Evolutionary conservation across 1,140 invertebrate genomes (phyloP).

Genomic region (Bombus difficillimus): DNA sequence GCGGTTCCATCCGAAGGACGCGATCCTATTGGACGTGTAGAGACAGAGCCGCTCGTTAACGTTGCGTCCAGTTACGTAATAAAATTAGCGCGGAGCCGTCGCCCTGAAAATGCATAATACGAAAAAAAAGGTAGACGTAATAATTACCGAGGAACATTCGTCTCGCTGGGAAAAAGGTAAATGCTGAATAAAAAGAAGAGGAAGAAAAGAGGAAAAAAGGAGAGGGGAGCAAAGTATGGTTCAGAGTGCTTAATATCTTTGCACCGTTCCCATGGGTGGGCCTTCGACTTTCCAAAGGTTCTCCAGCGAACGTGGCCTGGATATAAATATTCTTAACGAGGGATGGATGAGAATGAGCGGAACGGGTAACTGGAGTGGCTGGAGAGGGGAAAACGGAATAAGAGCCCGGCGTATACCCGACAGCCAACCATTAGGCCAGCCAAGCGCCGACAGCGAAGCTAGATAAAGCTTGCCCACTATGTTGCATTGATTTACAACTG

Average conservation of each 20-base stretch:
- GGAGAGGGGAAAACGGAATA: conserved; percentile 46
- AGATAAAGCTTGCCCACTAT: conserved; percentile 62
- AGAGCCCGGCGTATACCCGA: conserved; percentile 36
- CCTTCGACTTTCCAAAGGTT: conserved; percentile 59
- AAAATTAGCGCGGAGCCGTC: not conserved
- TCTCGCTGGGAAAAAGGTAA: conserved; percentile 17
- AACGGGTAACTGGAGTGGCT: conserved; percentile 24
- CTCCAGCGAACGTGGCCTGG: conserved; percentile 72
- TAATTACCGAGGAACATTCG: not conserved
- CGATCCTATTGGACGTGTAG: not conserved
- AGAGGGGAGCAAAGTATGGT: not conserved
- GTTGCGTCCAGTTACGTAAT: conserved; percentile 4
- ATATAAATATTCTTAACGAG: conserved; percentile 71
- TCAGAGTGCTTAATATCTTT: conserved; percentile 56
- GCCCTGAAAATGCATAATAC: not conserved
- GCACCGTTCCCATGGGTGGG: conserved; percentile 37
- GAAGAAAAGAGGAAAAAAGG: not conserved
- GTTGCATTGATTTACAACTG: conserved; percentile 75
- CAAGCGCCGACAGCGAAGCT: conserved; percentile 28
- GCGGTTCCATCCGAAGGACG: not conserved
- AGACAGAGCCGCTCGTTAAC: not conserved
- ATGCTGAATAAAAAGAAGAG: not conserved
- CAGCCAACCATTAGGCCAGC: conserved; percentile 55
- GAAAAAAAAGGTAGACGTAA: not conserved
- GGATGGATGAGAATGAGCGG: conserved; percentile 45